Evolutionary conservation across 2,888 invertebrate genomes (phyloP), one percentile per base, ranked within the genome.

Genomic region (Phalera bucephala): DNA sequence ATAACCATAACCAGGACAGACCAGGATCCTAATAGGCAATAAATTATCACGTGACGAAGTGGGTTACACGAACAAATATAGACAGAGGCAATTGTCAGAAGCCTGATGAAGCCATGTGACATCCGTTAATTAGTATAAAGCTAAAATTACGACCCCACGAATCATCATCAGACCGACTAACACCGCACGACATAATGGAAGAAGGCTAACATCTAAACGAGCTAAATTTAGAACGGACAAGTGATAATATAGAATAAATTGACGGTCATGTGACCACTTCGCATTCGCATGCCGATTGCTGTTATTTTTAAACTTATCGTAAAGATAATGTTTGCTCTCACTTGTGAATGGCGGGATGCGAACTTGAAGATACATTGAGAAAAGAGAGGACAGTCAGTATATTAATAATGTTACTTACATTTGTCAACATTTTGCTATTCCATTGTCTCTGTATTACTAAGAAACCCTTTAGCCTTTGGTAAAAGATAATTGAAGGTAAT

Each of bases 201-300:
- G 72, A 73, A 77, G 77, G 76, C 82, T 81, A 76, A 75, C 68
- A 62, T 60, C 61, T 60, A 75, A 78, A 66, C 75, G 80, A 49
- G 72, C 84, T 85, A 87, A 79, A 83, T 80, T 74, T 88, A 88
- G 85, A 70, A 40, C 47, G 36, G 33, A 47, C 60, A 53, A 71
- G 70, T 72, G 73, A 62, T 71, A 77, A 79, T 71, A 71, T 71
- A 67, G 57, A 61, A 53, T 61, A 61, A 74, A 72, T 70, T 66
- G 64, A 54, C 53, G 66, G 75, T 80, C 80, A 78, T 72, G 80
- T 80, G 81, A 81, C 68, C 55, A 52, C 44, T 47, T 44, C 52
- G 47, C 45, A 63, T 48, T 45, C 52, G 47, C 46, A 61, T 63
- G 60, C 64, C 76, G 69, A 78, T 77, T 79, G 70, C 58, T 52